A percentile compares a stretch with the other conserved stretches of the same genome.
These are phyloP conservation scores for Nothocercus julius DNA, from an alignment of 2,113 vertebrate genomes.

Conservation along the genomic window DNA sequence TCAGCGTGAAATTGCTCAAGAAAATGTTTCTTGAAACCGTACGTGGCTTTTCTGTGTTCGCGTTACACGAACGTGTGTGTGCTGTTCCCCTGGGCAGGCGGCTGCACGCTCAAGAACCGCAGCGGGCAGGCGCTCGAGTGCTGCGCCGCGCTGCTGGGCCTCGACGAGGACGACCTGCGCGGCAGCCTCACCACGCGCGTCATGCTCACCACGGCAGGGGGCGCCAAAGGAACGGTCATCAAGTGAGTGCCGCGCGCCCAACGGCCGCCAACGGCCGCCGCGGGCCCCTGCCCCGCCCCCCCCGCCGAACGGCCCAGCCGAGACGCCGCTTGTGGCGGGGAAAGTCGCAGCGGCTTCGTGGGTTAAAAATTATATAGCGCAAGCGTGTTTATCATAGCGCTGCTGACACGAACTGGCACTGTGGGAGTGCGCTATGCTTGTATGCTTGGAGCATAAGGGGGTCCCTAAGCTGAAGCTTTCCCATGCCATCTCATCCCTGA, in stretches of 20 bases:
- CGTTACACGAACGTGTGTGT: background rate
- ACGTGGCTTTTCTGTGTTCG: background rate
- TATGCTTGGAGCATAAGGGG: background rate
- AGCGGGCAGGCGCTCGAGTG: conserved; percentile 83
- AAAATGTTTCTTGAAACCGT: background rate
- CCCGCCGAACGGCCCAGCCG: no score
- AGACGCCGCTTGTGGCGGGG: no score
- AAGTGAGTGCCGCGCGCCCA: conserved; percentile 83
- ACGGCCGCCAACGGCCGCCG: no score
- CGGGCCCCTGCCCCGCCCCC: no score
- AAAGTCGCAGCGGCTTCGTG: no score
- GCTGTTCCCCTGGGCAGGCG: conserved; percentile 77
- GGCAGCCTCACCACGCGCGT: conserved; percentile 93
- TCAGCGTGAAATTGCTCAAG: background rate
- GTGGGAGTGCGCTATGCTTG: no score
- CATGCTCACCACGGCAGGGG: conserved; percentile 97
- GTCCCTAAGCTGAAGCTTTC: background rate
- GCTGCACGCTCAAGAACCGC: conserved; percentile 87
- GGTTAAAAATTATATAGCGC: background rate
- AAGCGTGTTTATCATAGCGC: background rate
- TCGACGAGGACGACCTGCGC: conserved; percentile 90
- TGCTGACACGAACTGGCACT: background rate
- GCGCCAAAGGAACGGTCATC: conserved; percentile 95
- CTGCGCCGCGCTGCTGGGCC: conserved; percentile 90
- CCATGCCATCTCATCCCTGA: background rate